Conservation (phyloP, 92 coral and sea anemone species). For the Porites evermanni region DNA sequence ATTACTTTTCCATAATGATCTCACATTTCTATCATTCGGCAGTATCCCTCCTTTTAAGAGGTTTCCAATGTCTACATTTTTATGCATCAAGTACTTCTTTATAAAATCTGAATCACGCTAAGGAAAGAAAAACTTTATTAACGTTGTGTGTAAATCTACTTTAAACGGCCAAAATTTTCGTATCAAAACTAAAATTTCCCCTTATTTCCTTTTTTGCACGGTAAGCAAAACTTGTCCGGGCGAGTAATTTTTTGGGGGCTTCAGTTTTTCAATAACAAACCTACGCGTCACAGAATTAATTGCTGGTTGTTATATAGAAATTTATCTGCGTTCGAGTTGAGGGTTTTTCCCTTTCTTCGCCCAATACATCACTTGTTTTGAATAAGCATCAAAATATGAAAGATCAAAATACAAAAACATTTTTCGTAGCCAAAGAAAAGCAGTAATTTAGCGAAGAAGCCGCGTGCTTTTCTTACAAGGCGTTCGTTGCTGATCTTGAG, state of each 20-base stretch:
- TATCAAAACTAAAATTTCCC: background rate
- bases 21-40: background rate
- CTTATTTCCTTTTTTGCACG: background rate
- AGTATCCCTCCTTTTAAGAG: background rate
- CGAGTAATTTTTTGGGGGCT: background rate
- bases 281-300: background rate
- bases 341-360: conserved; percentile 13
- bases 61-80: background rate
- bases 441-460: background rate
- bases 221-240: background rate
- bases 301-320: background rate
- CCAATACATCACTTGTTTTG: background rate
- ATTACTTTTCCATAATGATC: background rate
- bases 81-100: too few species aligned
- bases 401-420: too few species aligned
- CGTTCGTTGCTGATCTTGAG: conserved; percentile 30
- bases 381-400: background rate
- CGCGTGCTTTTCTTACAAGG: conserved; percentile 1
- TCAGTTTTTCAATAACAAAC: background rate
- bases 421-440: background rate
- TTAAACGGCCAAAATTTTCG: too few species aligned
- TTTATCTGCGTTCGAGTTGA: too few species aligned
- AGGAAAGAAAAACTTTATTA: background rate
- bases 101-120: too few species aligned
- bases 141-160: background rate